These are phyloP conservation scores for Anastrepha obliqua DNA, from an alignment of 1,140 invertebrate species.

Conservation along the genomic window DNA sequence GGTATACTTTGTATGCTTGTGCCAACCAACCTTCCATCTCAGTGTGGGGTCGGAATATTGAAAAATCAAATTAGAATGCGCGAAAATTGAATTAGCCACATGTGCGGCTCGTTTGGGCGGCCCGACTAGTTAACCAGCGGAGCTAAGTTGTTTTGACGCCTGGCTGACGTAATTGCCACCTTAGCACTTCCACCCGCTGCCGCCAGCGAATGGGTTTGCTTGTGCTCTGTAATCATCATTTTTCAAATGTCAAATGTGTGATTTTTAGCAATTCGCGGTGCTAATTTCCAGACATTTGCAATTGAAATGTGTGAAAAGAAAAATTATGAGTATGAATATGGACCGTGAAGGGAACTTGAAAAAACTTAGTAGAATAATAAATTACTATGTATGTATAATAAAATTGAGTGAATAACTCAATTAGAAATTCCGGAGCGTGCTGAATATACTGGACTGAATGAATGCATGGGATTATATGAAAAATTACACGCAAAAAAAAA, in stretches of 20 bases:
- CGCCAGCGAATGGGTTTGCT: no score
- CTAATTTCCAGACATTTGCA: background rate
- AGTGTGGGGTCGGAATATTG: background rate
- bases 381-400: no score
- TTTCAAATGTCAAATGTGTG: background rate
- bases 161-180: no score
- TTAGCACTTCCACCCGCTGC: no score
- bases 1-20: background rate
- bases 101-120: background rate
- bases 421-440: no score
- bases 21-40: background rate
- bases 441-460: no score
- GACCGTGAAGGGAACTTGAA: no score
- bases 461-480: no score
- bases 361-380: no score
- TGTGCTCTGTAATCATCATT: no score
- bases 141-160: background rate
- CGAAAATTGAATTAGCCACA: constrained; percentile 31
- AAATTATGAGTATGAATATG: background rate
- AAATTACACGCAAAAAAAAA: no score
- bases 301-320: constrained; percentile 3
- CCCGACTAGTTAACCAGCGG: background rate
- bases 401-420: no score
- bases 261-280: background rate
- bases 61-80: constrained; percentile 19